phyloP scores from a whole-genome alignment of 2,888 invertebrate genomes.

The Drosophila nr. fundita region DNA sequence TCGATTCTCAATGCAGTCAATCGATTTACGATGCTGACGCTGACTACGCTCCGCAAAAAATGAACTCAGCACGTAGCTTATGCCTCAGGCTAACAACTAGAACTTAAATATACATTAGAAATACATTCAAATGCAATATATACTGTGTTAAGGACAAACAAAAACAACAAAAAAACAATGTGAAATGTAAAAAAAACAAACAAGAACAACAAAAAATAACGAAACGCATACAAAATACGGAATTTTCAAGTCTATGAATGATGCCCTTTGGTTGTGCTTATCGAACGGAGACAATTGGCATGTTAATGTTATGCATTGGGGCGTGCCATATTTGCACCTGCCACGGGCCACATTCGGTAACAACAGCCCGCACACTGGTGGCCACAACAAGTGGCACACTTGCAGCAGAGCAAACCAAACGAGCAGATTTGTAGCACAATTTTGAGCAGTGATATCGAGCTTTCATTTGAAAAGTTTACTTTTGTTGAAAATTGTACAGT shows the following conservation, averaged over 20 bases:
- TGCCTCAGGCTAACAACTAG: conserved; percentile 17
- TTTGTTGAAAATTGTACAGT: not conserved
- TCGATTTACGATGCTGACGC: not conserved
- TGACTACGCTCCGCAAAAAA: not conserved
- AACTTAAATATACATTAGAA: conserved; percentile 21
- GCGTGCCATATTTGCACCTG: conserved; percentile 41
- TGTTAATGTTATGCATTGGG: conserved; percentile 56
- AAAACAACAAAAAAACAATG: conserved; percentile 15
- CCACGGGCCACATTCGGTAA: conserved; percentile 1
- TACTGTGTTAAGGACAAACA: conserved; percentile 1
- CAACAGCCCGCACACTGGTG: conserved; percentile 24
- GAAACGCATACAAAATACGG: conserved; percentile 21
- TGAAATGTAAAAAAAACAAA: conserved; percentile 12
- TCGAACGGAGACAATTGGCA: conserved; percentile 40
- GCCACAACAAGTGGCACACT: conserved; percentile 18
- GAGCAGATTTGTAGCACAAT: conserved; percentile 1
- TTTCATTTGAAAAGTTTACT: not conserved
- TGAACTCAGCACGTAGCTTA: conserved; percentile 7
- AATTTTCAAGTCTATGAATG: conserved; percentile 17
- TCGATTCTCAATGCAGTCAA: conserved; percentile 16
- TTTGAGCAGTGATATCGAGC: not conserved
- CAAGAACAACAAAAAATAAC: conserved; percentile 6
- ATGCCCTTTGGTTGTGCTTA: conserved; percentile 26
- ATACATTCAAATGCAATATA: conserved; percentile 14
- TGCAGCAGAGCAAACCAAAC: not conserved